Percentiles rank a stretch among this genome's conserved stretches.
These are phyloP conservation scores for Miltochrista miniata DNA, from an alignment of 2,888 invertebrate species.

Conservation along the genomic window DNA sequence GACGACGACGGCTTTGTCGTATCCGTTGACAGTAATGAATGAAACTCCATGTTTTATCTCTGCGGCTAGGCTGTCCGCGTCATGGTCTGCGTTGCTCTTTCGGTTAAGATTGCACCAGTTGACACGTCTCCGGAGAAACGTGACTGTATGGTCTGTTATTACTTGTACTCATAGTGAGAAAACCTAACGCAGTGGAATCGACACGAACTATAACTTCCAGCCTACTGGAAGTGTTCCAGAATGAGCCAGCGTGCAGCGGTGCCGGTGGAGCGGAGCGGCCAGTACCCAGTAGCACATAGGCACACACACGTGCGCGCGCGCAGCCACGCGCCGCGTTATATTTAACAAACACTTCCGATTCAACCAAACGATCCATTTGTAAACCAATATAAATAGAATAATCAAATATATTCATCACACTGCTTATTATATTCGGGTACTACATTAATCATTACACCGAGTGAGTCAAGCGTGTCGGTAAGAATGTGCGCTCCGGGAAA, in stretches of 20 bases:
- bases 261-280: neutral
- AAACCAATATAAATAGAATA: slow-evolving; percentile 45
- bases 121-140: no score
- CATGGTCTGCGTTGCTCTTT: no score
- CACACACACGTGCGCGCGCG: slow-evolving; percentile 40
- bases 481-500: slow-evolving; percentile 9
- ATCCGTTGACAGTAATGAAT: no score
- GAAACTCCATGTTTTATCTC: no score
- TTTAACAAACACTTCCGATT: slow-evolving; percentile 54
- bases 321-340: slow-evolving; percentile 55
- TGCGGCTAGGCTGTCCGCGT: no score
- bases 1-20: no score
- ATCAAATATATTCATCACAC: slow-evolving; percentile 12
- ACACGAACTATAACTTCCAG: slow-evolving; percentile 2
- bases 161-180: neutral
- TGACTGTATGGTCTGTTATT: no score
- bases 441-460: neutral
- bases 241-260: no score
- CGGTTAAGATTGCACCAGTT: no score
- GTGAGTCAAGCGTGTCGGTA: slow-evolving; percentile 2
- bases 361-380: slow-evolving; percentile 47
- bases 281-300: slow-evolving; percentile 16
- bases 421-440: neutral
- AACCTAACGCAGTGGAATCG: neutral
- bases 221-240: neutral